These are phyloP conservation scores for Zaprionus lachaisei DNA, from an alignment of 1,140 invertebrate genomes.

Conservation along the genomic window DNA sequence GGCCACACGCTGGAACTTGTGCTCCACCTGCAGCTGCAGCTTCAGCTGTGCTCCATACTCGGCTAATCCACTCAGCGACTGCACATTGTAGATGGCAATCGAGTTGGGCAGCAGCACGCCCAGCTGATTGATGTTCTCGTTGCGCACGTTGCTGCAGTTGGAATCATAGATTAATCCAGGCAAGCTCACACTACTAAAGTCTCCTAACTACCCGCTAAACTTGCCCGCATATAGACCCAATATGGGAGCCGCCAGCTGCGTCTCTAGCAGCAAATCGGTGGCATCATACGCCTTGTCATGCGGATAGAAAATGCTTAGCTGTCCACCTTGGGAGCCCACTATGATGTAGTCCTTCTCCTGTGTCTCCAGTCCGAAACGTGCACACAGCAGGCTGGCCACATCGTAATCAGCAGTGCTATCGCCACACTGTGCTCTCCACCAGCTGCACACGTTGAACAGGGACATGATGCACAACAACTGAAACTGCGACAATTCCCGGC, in stretches of 20 bases:
- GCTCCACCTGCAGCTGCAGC: constrained; percentile 86
- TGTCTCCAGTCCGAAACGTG: constrained; percentile 86
- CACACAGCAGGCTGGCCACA: constrained; percentile 75
- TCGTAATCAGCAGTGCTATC: constrained; percentile 85
- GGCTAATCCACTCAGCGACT: constrained; percentile 65
- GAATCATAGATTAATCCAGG: neutral
- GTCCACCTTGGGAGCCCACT: constrained; percentile 89
- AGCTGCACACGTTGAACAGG: constrained; percentile 91
- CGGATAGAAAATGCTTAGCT: constrained; percentile 88
- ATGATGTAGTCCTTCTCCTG: constrained; percentile 87
- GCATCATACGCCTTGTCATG: constrained; percentile 86
- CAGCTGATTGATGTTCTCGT: constrained; percentile 75
- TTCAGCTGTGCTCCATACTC: constrained; percentile 77
- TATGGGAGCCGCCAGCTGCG: constrained; percentile 88
- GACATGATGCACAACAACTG: constrained; percentile 87
- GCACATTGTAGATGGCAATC: constrained; percentile 75
- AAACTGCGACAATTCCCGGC: neutral
- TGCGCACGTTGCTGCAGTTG: constrained; percentile 60
- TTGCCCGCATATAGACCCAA: constrained; percentile 89
- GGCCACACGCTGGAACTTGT: constrained; percentile 86
- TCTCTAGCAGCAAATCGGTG: constrained; percentile 90
- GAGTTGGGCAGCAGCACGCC: constrained; percentile 73
- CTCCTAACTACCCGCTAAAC: constrained; percentile 87
- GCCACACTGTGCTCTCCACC: constrained; percentile 89
- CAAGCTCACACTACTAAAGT: too few relatives aligned